phyloP scores from a whole-genome alignment of 2,797 vertebrate genomes.

The Molothrus ater region DNA sequence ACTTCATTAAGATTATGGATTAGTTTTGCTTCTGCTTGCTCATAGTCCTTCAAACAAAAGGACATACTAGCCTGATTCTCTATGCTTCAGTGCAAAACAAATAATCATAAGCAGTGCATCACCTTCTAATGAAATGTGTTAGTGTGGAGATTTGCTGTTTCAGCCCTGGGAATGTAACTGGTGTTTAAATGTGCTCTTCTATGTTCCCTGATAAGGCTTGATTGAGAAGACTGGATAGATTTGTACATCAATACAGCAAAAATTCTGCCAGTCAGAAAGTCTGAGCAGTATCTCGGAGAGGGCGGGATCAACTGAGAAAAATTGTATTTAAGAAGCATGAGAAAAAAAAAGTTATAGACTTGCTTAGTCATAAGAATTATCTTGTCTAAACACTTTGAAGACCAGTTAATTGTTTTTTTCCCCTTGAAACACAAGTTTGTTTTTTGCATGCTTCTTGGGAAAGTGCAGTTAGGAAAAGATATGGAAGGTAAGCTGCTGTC shows the following conservation, averaged over 20 bases:
- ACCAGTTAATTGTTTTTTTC: conserved; percentile 45
- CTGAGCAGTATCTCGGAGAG: not conserved
- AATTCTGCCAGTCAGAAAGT: not conserved
- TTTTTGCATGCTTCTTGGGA: conserved; percentile 83
- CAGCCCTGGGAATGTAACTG: not conserved
- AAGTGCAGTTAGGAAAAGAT: conserved; percentile 79
- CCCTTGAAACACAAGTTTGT: conserved; percentile 73
- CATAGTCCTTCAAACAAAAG: not conserved
- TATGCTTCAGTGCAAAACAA: not conserved
- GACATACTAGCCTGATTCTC: not conserved
- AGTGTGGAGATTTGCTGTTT: not conserved
- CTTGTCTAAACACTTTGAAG: conserved; percentile 13
- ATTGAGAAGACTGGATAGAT: not conserved
- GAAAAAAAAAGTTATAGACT: not conserved
- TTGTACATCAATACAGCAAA: not conserved
- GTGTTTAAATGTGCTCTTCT: not conserved
- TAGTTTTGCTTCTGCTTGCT: not conserved
- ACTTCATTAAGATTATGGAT: not conserved
- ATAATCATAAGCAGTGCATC: not conserved
- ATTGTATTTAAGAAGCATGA: not conserved
- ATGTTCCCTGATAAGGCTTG: not conserved
- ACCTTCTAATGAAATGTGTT: not conserved
- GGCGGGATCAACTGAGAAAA: not conserved
- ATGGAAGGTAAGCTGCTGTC: conserved; percentile 75
- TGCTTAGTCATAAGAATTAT: not conserved